Conservation (phyloP, 2,797 vertebrate species). For the Knipowitschia caucasica region DNA sequence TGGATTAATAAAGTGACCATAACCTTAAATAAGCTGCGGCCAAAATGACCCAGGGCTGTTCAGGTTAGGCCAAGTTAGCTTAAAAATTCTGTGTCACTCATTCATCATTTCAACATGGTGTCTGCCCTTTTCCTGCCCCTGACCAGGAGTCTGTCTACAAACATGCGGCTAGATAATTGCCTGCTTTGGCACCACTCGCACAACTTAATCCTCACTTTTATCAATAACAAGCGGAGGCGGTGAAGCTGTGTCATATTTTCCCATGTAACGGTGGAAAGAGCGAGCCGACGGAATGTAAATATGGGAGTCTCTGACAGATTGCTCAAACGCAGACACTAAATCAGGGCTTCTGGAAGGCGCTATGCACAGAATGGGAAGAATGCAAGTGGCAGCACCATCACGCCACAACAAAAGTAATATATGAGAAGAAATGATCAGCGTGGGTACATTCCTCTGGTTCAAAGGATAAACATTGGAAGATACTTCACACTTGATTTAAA, state of each 20-base stretch:
- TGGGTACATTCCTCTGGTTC: background rate
- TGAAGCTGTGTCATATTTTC: slow-evolving; percentile 52
- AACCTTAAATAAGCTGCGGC: no score
- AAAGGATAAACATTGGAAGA: background rate
- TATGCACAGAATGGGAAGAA: slow-evolving; percentile 19
- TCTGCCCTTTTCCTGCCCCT: no score
- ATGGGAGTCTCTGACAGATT: slow-evolving; percentile 51
- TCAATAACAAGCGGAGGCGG: slow-evolving; percentile 44
- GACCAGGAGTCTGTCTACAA: background rate
- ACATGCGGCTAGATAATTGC: background rate
- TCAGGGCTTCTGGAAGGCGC: slow-evolving; percentile 27
- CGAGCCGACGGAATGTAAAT: slow-evolving; percentile 69
- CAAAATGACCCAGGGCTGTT: no score
- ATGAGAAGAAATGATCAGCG: background rate
- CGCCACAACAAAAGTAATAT: background rate
- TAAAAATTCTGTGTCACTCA: no score
- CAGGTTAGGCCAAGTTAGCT: no score
- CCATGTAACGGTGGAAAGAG: slow-evolving; percentile 68
- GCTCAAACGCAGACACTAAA: slow-evolving; percentile 32
- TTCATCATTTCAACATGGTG: no score
- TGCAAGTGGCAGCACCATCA: slow-evolving; percentile 8
- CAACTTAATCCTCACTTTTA: slow-evolving; percentile 38
- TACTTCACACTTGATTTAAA: background rate
- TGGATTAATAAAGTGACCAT: no score
- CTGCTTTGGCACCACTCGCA: slow-evolving; percentile 7